Evolutionary conservation across 2,888 invertebrate genomes (phyloP), one percentile per base, ranked within the genome.

Genomic region (Incurvaria masculella): DNA sequence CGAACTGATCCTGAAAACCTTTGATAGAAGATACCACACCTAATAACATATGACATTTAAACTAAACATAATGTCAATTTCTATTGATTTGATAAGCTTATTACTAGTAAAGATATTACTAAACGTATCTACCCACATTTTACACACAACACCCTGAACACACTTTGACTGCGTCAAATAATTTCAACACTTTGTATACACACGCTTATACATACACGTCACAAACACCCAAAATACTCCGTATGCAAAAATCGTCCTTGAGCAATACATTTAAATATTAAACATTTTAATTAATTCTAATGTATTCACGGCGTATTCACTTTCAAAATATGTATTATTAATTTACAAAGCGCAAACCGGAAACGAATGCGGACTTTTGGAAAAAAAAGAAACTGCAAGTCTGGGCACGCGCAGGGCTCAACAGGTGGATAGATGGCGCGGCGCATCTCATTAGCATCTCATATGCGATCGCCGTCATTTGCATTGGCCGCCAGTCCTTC

Each of bases 181-280:
- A n/a, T n/a, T n/a, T n/a, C n/a, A n/a, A n/a, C n/a, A n/a, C n/a
- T n/a, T n/a, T n/a, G n/a, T n/a, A n/a, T n/a, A n/a, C n/a, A n/a
- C n/a, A n/a, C n/a, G n/a, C n/a, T n/a, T n/a, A n/a, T n/a, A n/a
- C n/a, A n/a, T n/a, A n/a, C n/a, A n/a, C 33, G 33, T 33, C 33
- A 33, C 23, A 41, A 2, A 18, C 21, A 21, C 27, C n/a, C 39
- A 17, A 41, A 10, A 27, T 16, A 61, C 67, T 62, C 68, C 64
- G 67, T 68, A 74, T 72, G 70, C 70, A 66, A 73, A 72, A 67
- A 65, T 71, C 72, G 75, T 72, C 74, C 74, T 74, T 73, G 74
- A 64, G 50, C 64, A 6, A 8, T 23, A 21, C 66, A 59, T 59
- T 59, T 64, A 66, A 64, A 62, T 59, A 33, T n/a, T 14, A 33